A percentile compares a stretch with the other conserved stretches of the same genome.
These are phyloP conservation scores for Heliothis virescens DNA, from an alignment of 1,140 invertebrate species.

Conservation along the genomic window DNA sequence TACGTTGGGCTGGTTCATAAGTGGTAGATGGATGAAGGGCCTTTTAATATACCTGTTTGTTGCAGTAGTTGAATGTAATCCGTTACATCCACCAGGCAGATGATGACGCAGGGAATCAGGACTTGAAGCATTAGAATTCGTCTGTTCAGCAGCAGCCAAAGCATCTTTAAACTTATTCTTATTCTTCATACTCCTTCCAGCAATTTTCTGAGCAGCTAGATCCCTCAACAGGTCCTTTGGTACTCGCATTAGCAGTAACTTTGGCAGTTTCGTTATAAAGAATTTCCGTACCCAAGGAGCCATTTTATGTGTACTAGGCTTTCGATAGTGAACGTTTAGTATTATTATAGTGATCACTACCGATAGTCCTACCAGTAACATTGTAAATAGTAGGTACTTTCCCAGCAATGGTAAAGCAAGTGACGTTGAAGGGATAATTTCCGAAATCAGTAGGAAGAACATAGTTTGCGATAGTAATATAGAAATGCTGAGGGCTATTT, in stretches of 20 bases:
- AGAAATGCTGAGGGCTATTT: constrained; percentile 99
- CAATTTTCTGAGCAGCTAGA: constrained; percentile 92
- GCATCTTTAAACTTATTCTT: constrained; percentile 90
- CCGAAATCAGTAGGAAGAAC: constrained; percentile 99
- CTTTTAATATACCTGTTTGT: constrained; percentile 87
- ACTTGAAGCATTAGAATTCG: constrained; percentile 90
- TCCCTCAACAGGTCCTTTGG: constrained; percentile 93
- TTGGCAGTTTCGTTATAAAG: constrained; percentile 95
- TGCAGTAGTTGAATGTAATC: constrained; percentile 90
- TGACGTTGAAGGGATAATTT: constrained; percentile 99
- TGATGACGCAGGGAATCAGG: constrained; percentile 90
- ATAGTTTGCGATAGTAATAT: constrained; percentile 99
- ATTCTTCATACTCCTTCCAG: constrained; percentile 85
- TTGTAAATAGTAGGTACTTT: constrained; percentile 99
- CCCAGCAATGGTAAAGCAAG: constrained; percentile 98
- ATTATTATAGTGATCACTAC: constrained; percentile 99
- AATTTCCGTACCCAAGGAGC: constrained; percentile 95
- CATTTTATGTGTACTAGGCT: constrained; percentile 99
- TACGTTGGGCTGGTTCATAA: too few species aligned
- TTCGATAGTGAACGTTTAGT: constrained; percentile 99
- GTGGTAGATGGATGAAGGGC: too few species aligned
- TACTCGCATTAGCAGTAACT: constrained; percentile 94
- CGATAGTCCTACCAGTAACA: constrained; percentile 98
- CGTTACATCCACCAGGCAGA: constrained; percentile 91
- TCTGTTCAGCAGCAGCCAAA: constrained; percentile 88